Evolutionary conservation across 1,140 invertebrate genomes (phyloP).

Genomic region (Eubasilissa regina): DNA sequence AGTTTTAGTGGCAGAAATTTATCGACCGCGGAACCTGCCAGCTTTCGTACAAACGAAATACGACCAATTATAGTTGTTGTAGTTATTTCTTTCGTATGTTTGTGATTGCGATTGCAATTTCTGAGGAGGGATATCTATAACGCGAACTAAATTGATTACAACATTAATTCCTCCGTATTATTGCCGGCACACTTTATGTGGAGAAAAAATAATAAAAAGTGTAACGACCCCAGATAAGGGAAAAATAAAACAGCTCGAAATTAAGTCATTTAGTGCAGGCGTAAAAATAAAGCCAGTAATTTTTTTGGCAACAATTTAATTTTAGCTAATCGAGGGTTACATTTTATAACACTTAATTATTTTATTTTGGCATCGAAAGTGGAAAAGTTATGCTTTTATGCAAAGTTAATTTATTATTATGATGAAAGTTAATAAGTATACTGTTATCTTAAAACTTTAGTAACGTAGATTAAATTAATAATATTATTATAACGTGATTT

Average conservation of each 20-base stretch:
- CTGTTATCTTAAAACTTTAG: no score
- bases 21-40: conserved; percentile 15
- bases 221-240: neutral
- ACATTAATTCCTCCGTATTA: neutral
- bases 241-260: neutral
- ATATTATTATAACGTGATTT: no score
- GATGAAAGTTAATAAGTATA: no score
- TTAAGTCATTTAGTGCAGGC: neutral
- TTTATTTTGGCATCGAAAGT: no score
- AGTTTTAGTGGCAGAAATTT: neutral
- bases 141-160: conserved; percentile 35
- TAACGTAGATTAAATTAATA: no score
- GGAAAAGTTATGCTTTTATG: no score
- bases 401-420: no score
- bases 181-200: neutral
- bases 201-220: neutral
- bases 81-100: neutral
- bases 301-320: no score
- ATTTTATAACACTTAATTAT: no score
- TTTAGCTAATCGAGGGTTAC: no score
- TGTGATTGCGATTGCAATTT: conserved; percentile 2
- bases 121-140: conserved; percentile 2
- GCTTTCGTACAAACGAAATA: conserved; percentile 5
- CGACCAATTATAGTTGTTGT: conserved; percentile 20
- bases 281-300: no score